Conservation (phyloP, 2,797 vertebrate genomes). For the Pogoniulus pusillus region DNA sequence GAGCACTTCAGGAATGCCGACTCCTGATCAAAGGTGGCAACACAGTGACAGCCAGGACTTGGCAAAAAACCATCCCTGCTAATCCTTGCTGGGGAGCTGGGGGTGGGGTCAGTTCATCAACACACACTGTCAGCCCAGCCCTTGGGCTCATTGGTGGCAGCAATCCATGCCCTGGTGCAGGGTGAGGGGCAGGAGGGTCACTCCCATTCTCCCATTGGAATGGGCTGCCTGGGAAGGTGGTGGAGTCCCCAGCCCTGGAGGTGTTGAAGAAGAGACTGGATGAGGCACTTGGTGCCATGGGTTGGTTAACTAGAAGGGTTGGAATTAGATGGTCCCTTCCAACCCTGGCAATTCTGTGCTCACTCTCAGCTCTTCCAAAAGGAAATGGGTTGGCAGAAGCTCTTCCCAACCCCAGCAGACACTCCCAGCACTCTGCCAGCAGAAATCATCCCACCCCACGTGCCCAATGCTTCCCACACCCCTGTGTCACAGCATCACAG, state of each 20-base stretch:
- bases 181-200: background rate
- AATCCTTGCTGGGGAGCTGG: conserved; percentile 6
- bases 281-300: too few species aligned
- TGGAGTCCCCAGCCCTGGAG: too few species aligned
- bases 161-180: fast-evolving
- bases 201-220: fast-evolving
- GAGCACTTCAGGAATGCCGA: conserved; percentile 73
- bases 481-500: too few species aligned
- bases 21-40: conserved; percentile 81
- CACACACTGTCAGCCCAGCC: background rate
- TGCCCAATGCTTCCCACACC: background rate
- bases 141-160: fast-evolving
- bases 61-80: conserved; percentile 56
- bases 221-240: too few species aligned
- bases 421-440: background rate
- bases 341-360: too few species aligned
- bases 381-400: background rate
- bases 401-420: background rate
- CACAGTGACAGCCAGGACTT: conserved; percentile 68
- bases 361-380: fast-evolving
- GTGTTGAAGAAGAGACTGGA: too few species aligned
- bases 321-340: too few species aligned
- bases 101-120: background rate
- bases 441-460: background rate
- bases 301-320: too few species aligned